Base-by-base conservation (phyloP, 2,113 vertebrate species). In the Bambusicola thoracicus region DNA sequence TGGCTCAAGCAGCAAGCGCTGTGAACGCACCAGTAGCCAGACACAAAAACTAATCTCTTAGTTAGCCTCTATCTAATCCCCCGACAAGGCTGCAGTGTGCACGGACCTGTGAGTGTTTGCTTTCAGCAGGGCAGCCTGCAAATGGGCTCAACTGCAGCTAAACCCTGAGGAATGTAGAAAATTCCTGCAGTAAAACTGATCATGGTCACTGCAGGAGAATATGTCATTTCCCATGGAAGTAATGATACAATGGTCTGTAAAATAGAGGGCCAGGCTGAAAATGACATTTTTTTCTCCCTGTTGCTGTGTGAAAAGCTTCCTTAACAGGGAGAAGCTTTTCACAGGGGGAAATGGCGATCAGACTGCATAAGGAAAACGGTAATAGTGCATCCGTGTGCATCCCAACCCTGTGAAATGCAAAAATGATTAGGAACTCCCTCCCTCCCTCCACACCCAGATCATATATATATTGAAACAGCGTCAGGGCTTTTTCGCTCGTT, bases 261-360 rank as follows among this genome's bases (percentile, higher is more conserved):
- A 91, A 63, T 11, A 63, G 0, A 56, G 24, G 30, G 6, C 8
- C 53, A 51, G 32, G 44, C 16, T 70, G 16, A 80, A 79, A 82
- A 43, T 5, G 0, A 13, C 27, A 3, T 73, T 77, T 73, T 24
- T 3, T 21, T 0, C 13, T 36, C 32, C 29, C 6, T 21, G 20
- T n/a, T 59, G 51, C 56, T 68, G 56, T 0, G 0, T 48, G 32
- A 68, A 72, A 72, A 19, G 10, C 5, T 66, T 61, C 59, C 61
- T 40, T n/a, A n/a, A n/a, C n/a, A n/a, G n/a, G n/a, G n/a, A n/a
- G n/a, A n/a, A n/a, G n/a, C n/a, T n/a, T n/a, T n/a, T n/a, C n/a
- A 40, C 0, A 13, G 4, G 8, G 55, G 19, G 27, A 72, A 67
- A 19, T 1, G 7, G 10, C 12, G 72, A 32, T 11, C 0, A 8